Evolutionary conservation across 2,888 invertebrate species (phyloP).

Genomic region (Apoderus coryli): DNA sequence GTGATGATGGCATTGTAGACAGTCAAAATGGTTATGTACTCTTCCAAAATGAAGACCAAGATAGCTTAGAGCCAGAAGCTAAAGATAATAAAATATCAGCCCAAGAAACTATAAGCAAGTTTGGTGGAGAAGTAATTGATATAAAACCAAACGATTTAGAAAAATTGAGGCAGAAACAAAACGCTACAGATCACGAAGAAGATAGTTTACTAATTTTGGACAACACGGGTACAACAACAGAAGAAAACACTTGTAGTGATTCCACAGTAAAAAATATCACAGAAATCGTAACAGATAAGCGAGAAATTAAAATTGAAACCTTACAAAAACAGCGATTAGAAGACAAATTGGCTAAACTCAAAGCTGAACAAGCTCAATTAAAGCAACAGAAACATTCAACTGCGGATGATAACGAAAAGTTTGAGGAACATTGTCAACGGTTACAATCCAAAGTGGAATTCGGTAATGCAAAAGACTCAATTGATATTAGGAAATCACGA

Average conservation of each 20-base stretch:
- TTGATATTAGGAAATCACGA: conserved; percentile 46
- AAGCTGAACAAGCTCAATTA: conserved; percentile 17
- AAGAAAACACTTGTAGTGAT: conserved; percentile 40
- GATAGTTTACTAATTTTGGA: conserved; percentile 43
- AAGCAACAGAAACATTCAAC: conserved; percentile 15
- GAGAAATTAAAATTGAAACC: conserved; percentile 15
- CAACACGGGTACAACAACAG: conserved; percentile 41
- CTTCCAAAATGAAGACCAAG: conserved; percentile 41
- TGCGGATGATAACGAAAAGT: conserved; percentile 26
- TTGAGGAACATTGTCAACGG: conserved; percentile 48
- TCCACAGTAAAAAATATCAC: conserved; percentile 32
- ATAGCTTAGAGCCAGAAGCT: conserved; percentile 26
- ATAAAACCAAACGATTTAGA: conserved; percentile 25
- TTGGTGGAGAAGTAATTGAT: conserved; percentile 25
- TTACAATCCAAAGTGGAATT: conserved; percentile 55
- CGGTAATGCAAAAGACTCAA: conserved; percentile 52
- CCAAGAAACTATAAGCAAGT: conserved; percentile 20
- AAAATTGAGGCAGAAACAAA: conserved; percentile 24
- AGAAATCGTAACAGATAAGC: conserved; percentile 20
- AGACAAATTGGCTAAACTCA: conserved; percentile 20
- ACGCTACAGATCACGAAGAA: conserved; percentile 36
- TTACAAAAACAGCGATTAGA: conserved; percentile 23
- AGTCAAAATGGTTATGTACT: conserved; percentile 53
- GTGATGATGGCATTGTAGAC: conserved; percentile 42
- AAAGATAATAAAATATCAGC: conserved; percentile 28